Evolutionary conservation across 1,140 invertebrate species (phyloP).

Genomic region (Pachyrhynchus sulphureomaculatus): DNA sequence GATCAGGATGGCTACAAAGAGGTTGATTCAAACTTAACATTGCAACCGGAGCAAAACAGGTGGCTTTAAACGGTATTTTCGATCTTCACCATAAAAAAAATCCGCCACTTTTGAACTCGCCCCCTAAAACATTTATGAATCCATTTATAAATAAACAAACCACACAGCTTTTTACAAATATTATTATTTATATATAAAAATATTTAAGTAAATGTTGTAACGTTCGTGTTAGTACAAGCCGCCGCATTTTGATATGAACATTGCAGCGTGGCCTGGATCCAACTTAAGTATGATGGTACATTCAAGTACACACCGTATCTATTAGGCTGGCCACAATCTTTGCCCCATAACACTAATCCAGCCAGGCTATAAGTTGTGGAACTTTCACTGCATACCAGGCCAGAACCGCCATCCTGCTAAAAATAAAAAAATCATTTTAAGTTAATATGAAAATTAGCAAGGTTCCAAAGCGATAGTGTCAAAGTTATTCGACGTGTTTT

Average conservation of each 20-base stretch:
- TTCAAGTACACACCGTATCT: slow-evolving; percentile 42
- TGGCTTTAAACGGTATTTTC: too few species aligned
- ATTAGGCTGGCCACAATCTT: slow-evolving; percentile 51
- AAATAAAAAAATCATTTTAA: not conserved
- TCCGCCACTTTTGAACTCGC: too few species aligned
- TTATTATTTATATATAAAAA: too few species aligned
- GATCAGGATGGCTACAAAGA: too few species aligned
- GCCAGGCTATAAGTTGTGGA: slow-evolving; percentile 57
- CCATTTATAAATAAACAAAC: too few species aligned
- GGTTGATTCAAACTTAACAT: too few species aligned
- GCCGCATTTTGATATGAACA: not conserved
- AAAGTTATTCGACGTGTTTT: too few species aligned
- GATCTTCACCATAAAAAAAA: too few species aligned
- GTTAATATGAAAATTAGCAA: not conserved
- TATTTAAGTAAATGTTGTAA: not conserved
- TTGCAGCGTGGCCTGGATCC: slow-evolving; percentile 25
- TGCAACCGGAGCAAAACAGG: too few species aligned
- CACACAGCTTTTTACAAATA: too few species aligned
- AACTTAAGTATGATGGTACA: slow-evolving; percentile 32
- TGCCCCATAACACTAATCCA: slow-evolving; percentile 73
- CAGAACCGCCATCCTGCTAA: slow-evolving; percentile 74
- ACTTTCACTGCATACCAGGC: slow-evolving; percentile 64
- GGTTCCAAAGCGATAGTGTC: too few species aligned
- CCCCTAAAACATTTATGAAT: too few species aligned
- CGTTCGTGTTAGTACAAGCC: not conserved